These are phyloP conservation scores for Zosterops pallidus DNA, from an alignment of 2,113 vertebrate genomes.

Conservation along the genomic window DNA sequence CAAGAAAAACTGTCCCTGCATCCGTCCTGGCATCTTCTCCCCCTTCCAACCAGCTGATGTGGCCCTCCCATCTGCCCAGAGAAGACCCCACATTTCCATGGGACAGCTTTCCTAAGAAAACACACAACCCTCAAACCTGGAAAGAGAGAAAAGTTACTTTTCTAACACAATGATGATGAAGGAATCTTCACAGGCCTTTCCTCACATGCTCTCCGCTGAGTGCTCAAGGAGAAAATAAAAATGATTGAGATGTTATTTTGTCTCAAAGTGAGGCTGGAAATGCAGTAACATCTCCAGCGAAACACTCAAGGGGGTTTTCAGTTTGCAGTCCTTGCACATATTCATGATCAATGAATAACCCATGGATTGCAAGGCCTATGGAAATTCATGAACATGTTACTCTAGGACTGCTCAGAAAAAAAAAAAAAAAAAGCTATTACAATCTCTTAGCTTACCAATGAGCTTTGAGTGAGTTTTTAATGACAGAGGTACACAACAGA, in stretches of 20 bases:
- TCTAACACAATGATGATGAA: background rate
- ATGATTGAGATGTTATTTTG: constrained; percentile 38
- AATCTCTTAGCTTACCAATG: background rate
- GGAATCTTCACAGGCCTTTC: background rate
- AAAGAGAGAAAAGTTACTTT: background rate
- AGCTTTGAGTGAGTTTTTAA: constrained; percentile 18
- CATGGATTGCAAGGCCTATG: constrained; percentile 3
- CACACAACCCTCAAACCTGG: background rate
- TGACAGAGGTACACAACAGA: background rate
- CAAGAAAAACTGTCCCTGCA: background rate
- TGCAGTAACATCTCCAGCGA: constrained; percentile 13
- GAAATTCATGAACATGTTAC: background rate
- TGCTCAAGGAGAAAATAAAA: constrained; percentile 30
- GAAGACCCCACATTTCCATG: background rate
- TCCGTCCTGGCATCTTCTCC: background rate
- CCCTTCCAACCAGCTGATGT: background rate
- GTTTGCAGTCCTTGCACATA: background rate
- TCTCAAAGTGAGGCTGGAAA: constrained; percentile 20
- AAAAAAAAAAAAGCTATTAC: background rate
- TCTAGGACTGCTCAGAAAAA: background rate
- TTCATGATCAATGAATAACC: constrained; percentile 53
- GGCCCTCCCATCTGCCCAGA: background rate
- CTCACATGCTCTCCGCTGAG: background rate
- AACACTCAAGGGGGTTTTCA: constrained; percentile 21
- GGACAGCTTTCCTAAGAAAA: background rate